phyloP scores from a whole-genome alignment of 1,140 invertebrate species.

The Wiebesia pumilae region DNA sequence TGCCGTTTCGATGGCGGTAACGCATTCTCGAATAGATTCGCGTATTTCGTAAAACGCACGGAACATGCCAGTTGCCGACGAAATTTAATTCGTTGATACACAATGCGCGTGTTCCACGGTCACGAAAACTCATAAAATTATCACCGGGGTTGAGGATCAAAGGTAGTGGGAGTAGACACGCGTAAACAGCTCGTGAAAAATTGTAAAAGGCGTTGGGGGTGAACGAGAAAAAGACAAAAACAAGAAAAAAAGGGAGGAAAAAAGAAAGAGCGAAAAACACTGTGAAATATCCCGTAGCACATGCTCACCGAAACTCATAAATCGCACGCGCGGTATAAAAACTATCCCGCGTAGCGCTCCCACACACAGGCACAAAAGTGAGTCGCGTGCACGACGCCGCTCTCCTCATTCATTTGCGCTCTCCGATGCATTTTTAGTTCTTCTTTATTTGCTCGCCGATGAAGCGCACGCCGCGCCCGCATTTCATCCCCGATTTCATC shows the following conservation, averaged over 20 bases:
- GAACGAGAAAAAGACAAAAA: background rate
- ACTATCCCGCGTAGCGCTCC: too few relatives aligned
- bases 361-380: too few relatives aligned
- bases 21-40: too few relatives aligned
- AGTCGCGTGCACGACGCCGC: background rate
- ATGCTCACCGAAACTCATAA: conserved; percentile 5
- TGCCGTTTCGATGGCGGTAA: too few relatives aligned
- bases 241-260: background rate
- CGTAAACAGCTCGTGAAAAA: background rate
- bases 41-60: too few relatives aligned
- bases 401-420: background rate
- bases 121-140: background rate
- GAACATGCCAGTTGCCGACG: too few relatives aligned
- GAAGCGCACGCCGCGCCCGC: background rate
- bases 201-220: background rate
- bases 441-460: conserved; percentile 2
- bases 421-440: background rate
- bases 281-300: conserved; percentile 10
- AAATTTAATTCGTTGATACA: too few relatives aligned
- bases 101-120: background rate
- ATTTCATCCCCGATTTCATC: background rate
- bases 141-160: too few relatives aligned
- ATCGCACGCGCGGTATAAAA: conserved; percentile 3
- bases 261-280: background rate
- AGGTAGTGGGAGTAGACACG: too few relatives aligned